A percentile compares a stretch with the other conserved stretches of the same genome.
These are phyloP conservation scores for Oophaga pumilio DNA, from an alignment of 2,113 vertebrate genomes.

Conservation along the genomic window DNA sequence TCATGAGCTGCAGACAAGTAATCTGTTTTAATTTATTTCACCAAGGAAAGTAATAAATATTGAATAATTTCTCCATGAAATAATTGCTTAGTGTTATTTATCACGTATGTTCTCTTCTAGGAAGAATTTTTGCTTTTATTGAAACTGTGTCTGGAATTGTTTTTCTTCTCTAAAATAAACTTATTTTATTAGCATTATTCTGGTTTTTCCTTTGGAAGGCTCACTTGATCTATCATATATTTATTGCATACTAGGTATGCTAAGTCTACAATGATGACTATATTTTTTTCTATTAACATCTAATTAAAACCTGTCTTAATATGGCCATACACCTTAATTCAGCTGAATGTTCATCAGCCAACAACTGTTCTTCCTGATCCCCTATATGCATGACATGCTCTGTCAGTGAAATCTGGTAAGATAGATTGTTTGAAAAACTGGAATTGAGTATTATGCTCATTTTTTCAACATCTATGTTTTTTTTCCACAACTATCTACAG, in stretches of 20 bases:
- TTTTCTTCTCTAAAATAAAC: not conserved
- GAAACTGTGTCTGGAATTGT: not conserved
- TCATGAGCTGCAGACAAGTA: not conserved
- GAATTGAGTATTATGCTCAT: no score
- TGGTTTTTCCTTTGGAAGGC: not conserved
- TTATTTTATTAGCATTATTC: not conserved
- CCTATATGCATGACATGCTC: no score
- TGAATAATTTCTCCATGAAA: not conserved
- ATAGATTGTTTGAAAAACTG: no score
- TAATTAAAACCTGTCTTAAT: not conserved
- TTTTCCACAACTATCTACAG: no score
- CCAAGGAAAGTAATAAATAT: not conserved
- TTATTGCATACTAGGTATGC: not conserved
- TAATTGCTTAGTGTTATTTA: slow-evolving; percentile 3
- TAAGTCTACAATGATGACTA: not conserved
- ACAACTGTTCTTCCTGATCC: not conserved
- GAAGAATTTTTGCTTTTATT: not conserved
- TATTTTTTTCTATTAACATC: not conserved
- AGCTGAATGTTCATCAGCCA: not conserved
- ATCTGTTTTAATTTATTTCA: slow-evolving; percentile 1
- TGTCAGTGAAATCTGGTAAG: no score
- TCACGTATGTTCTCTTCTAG: not conserved
- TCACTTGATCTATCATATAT: not conserved
- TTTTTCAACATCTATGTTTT: no score
- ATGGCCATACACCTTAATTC: no score